Conservation (phyloP, 2,113 vertebrate genomes). For the Forbesichthys agassizii region DNA sequence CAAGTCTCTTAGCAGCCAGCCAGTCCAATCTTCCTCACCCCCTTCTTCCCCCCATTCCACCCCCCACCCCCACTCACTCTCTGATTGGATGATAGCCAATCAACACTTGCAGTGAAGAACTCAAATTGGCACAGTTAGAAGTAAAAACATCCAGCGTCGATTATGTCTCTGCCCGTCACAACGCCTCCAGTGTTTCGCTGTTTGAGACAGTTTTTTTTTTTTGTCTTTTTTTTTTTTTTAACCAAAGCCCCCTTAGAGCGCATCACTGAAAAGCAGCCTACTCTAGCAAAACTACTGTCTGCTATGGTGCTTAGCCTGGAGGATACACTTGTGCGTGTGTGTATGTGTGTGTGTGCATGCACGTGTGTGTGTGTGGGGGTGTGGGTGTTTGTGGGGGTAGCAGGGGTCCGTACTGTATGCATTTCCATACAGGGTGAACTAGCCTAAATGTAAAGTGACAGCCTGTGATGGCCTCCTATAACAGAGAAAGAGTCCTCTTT, state of each 20-base stretch:
- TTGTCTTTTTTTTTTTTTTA: background rate
- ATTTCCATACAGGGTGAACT: slow-evolving; percentile 35
- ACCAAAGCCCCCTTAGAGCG: background rate
- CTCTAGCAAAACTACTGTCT: slow-evolving; percentile 2
- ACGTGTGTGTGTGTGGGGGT: background rate
- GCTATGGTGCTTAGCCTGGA: background rate
- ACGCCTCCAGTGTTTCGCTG: slow-evolving; percentile 3
- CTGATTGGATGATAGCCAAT: too few relatives aligned
- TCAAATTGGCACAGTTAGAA: background rate
- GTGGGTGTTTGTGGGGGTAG: background rate
- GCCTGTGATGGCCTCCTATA: slow-evolving; percentile 14
- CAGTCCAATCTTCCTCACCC: too few relatives aligned
- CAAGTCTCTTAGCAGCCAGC: too few relatives aligned
- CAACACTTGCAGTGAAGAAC: too few relatives aligned
- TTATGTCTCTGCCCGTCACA: background rate
- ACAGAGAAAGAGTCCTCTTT: slow-evolving; percentile 14
- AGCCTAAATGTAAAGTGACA: slow-evolving; percentile 27
- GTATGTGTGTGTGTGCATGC: background rate
- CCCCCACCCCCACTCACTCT: too few relatives aligned
- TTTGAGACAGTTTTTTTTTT: background rate
- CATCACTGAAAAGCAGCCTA: background rate
- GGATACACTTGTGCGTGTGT: background rate
- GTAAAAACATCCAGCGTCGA: background rate
- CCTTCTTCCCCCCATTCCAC: too few relatives aligned
- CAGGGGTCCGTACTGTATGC: slow-evolving; percentile 22